phyloP scores from a whole-genome alignment of 1,140 invertebrate genomes.

The Pentalonia nigronervosa region DNA sequence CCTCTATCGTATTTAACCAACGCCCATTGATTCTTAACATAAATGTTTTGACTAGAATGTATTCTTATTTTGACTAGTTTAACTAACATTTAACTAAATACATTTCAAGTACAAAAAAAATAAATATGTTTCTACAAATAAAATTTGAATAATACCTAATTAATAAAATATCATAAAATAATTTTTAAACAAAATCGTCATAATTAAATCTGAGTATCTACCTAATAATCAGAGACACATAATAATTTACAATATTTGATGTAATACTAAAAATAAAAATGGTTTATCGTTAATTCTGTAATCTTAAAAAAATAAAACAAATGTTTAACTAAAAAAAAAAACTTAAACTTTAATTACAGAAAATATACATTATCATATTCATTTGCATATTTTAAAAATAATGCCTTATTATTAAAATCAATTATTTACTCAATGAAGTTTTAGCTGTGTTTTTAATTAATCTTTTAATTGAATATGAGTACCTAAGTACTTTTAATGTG shows the following conservation, averaged over 20 bases:
- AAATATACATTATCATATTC: no score
- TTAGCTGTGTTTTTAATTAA: no score
- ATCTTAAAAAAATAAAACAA: not conserved
- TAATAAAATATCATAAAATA: no score
- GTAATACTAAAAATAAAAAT: not conserved
- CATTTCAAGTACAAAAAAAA: no score
- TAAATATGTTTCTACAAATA: not conserved
- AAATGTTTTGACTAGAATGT: not conserved
- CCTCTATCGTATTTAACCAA: conserved; percentile 8
- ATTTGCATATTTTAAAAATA: no score
- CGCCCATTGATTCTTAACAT: conserved; percentile 1
- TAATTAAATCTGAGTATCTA: not conserved
- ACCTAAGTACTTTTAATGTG: no score
- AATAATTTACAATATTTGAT: not conserved
- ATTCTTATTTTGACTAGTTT: not conserved
- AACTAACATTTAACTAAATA: not conserved
- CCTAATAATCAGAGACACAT: not conserved
- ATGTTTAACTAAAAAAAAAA: no score
- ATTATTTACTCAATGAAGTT: no score
- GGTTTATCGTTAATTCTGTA: not conserved
- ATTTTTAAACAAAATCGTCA: no score
- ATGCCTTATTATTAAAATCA: no score
- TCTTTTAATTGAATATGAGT: no score
- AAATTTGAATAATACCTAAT: not conserved
- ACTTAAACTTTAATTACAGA: no score